These are phyloP conservation scores for Chaunax sp. DNA, from an alignment of 2,797 vertebrate genomes.

Conservation along the genomic window DNA sequence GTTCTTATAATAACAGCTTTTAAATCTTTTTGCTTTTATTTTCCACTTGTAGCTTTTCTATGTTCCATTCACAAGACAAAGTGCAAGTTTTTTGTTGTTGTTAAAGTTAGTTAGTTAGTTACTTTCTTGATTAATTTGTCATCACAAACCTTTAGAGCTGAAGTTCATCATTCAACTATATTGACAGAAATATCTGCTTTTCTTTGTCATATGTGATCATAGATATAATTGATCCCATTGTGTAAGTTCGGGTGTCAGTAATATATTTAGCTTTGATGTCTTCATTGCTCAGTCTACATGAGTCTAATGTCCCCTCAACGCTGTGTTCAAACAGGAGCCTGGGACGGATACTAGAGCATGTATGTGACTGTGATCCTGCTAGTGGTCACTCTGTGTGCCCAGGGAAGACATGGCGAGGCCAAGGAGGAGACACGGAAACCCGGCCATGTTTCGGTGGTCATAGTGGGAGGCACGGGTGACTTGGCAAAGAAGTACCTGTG, in stretches of 20 bases:
- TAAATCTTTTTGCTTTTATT: background rate
- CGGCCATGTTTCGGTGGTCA: slow-evolving; percentile 89
- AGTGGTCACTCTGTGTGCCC: slow-evolving; percentile 65
- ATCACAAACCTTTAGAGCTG: no score
- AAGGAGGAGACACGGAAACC: slow-evolving; percentile 63
- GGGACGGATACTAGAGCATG: slow-evolving; percentile 73
- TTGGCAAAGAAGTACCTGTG: slow-evolving; percentile 96
- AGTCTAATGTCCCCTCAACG: background rate
- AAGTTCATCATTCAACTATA: no score
- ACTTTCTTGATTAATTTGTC: no score
- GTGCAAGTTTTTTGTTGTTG: no score
- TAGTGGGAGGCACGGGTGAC: slow-evolving; percentile 94
- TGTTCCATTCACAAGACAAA: background rate
- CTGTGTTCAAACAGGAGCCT: slow-evolving; percentile 58
- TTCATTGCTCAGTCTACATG: background rate
- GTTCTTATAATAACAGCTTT: no score
- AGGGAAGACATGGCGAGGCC: slow-evolving; percentile 58
- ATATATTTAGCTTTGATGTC: background rate
- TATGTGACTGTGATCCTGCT: slow-evolving; percentile 71
- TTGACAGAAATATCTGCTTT: no score
- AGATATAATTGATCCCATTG: no score
- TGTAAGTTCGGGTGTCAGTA: background rate
- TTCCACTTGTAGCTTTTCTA: background rate
- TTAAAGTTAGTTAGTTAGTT: no score
- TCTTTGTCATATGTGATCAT: no score